A percentile compares a stretch with the other conserved stretches of the same genome.
phyloP scores from a whole-genome alignment of 2,113 vertebrate genomes.

The Gallinago undulata region DNA sequence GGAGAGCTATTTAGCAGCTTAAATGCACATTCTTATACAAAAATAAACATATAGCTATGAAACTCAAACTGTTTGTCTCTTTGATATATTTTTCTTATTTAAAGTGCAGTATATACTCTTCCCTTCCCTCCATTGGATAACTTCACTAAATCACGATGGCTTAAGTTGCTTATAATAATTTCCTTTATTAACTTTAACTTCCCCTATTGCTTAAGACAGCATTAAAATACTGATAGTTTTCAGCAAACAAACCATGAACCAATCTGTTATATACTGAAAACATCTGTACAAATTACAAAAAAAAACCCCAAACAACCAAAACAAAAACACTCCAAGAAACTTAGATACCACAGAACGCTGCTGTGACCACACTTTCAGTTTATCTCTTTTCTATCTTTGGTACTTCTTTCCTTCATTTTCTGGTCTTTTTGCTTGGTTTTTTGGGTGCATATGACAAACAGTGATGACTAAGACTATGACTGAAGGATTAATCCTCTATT shows the following conservation, averaged over 20 bases:
- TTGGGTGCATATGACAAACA: neutral
- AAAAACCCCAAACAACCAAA: neutral
- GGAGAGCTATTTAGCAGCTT: neutral
- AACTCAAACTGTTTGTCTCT: neutral
- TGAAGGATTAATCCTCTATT: neutral
- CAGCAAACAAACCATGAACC: neutral
- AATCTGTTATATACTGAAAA: neutral
- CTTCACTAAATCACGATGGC: neutral
- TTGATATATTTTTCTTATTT: neutral
- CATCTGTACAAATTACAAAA: neutral
- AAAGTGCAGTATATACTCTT: neutral
- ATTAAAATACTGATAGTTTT: neutral
- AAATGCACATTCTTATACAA: neutral
- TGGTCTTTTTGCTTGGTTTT: neutral
- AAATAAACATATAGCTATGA: neutral
- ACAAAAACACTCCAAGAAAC: neutral
- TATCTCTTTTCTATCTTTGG: neutral
- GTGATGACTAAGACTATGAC: neutral
- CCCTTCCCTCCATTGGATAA: neutral
- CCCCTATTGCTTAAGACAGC: neutral
- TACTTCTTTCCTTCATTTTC: neutral
- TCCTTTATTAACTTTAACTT: conserved; percentile 2
- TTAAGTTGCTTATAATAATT: neutral
- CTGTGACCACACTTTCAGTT: neutral
- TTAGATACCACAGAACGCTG: neutral